Evolutionary conservation across 2,113 vertebrate genomes (phyloP).

Genomic region (Zeus faber): DNA sequence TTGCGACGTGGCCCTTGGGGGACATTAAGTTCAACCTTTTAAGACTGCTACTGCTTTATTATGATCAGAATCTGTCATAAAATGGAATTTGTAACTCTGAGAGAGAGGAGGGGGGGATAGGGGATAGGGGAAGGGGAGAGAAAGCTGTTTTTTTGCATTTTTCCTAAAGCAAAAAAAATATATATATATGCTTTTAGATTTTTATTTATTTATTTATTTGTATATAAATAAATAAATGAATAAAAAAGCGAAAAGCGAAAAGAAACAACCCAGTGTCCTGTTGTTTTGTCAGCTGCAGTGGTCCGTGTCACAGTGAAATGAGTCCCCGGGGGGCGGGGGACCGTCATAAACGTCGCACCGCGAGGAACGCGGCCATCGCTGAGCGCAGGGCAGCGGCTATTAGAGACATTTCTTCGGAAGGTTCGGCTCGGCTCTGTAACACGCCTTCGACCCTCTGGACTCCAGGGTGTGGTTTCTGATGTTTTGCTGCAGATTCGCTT

Average conservation of each 20-base stretch:
- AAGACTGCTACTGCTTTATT: too few relatives aligned
- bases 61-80: too few relatives aligned
- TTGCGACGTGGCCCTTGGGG: too few relatives aligned
- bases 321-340: conserved; percentile 44
- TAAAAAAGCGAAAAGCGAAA: not conserved
- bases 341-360: conserved; percentile 41
- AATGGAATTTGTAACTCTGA: too few relatives aligned
- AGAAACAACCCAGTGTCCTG: conserved; percentile 26
- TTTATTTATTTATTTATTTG: too few relatives aligned
- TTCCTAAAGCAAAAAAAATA: conserved; percentile 39
- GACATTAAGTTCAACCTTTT: too few relatives aligned
- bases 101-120: conserved; percentile 3
- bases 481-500: too few relatives aligned
- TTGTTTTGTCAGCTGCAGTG: conserved; percentile 53
- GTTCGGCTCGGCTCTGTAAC: too few relatives aligned
- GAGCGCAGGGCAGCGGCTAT: conserved; percentile 36
- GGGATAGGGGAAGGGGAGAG: conserved; percentile 1
- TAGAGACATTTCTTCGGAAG: conserved; percentile 36
- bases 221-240: too few relatives aligned
- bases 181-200: too few relatives aligned
- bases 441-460: too few relatives aligned
- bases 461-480: too few relatives aligned
- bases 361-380: conserved; percentile 32
- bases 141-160: conserved; percentile 33
- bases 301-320: conserved; percentile 49